Conservation (phyloP, 2,888 invertebrate species). For the Chaetogeoica ovagalla region DNA sequence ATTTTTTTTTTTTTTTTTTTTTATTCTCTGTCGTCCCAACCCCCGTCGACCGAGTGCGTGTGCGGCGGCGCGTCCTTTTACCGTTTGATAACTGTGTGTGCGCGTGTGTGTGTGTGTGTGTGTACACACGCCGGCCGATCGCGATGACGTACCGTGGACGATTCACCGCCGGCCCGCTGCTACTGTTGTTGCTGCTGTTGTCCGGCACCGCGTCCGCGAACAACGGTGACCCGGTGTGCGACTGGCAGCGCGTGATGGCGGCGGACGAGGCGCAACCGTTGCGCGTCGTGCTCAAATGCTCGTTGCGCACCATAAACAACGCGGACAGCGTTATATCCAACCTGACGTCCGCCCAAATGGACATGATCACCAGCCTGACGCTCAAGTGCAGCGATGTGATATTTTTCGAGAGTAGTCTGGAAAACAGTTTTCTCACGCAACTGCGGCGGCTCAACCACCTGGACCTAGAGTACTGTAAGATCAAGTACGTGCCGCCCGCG, state of each 20-base stretch:
- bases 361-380: slow-evolving; percentile 69
- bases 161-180: slow-evolving; percentile 4
- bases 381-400: slow-evolving; percentile 75
- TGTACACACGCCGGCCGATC: neutral
- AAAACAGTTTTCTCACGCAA: slow-evolving; percentile 59
- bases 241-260: slow-evolving; percentile 67
- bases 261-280: slow-evolving; percentile 59
- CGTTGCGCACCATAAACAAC: slow-evolving; percentile 72
- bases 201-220: slow-evolving; percentile 58
- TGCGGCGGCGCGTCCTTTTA: neutral
- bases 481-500: slow-evolving; percentile 79
- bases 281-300: slow-evolving; percentile 61
- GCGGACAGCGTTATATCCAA: slow-evolving; percentile 71
- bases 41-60: neutral
- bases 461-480: slow-evolving; percentile 82
- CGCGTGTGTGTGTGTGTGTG: neutral
- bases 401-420: slow-evolving; percentile 73
- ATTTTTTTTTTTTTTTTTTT: neutral
- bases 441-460: slow-evolving; percentile 71
- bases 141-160: slow-evolving; percentile 3
- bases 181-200: neutral
- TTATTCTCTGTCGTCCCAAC: too few relatives aligned
- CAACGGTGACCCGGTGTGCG: slow-evolving; percentile 73
- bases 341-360: slow-evolving; percentile 70
- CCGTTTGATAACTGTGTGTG: neutral